Base-by-base conservation (phyloP, 2,113 vertebrate species). In the Agapornis roseicollis region DNA sequence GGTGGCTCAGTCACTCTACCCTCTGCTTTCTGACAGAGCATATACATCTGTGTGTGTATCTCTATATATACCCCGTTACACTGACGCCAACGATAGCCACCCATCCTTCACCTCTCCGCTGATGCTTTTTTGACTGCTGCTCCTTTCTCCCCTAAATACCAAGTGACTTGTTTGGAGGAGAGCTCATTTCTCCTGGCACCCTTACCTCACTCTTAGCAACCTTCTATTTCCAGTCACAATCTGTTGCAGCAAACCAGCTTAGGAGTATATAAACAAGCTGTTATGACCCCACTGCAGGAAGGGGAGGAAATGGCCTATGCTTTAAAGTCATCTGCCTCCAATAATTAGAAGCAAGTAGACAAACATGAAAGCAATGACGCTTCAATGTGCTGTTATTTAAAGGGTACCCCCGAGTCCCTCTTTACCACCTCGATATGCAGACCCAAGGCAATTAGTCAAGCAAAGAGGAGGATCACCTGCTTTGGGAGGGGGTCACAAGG, bases 271-370 rank as follows among this genome's bases (percentile, higher is more conserved):
- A 89, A 96, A 94, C 87, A 71, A 13, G 22, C 61, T 96, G 93
- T 84, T 74, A 47, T 64, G 41, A 87, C 89, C 80, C 90, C 80
- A 5, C 93, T 49, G 37, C 35, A 52, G 94, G 94, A 95, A 92
- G 58, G 71, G 53, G 91, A 93, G 89, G 94, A 94, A 96, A 94
- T 92, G 89, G 87, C 85, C 94, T 96, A 49, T 95, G 88, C 95
- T 97, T 87, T 81, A 81, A 97, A 97, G 91, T 85, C 92, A 89
- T 83, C 80, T 53, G 71, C 85, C 68, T 94, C 87, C 55, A 66
- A 44, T 96, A 93, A 97, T 96, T 96, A 96, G 96, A 97, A 94
- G 92, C 79, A 2, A 92, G 90, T 37, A 58, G 37, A 94, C 79
- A 82, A 73, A 94, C n/a, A 20, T 95, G 96, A 85, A 96, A 96